A percentile compares a stretch with the other conserved stretches of the same genome.
Conservation (phyloP, 2,113 vertebrate genomes). For the Bagarius yarrelli region DNA sequence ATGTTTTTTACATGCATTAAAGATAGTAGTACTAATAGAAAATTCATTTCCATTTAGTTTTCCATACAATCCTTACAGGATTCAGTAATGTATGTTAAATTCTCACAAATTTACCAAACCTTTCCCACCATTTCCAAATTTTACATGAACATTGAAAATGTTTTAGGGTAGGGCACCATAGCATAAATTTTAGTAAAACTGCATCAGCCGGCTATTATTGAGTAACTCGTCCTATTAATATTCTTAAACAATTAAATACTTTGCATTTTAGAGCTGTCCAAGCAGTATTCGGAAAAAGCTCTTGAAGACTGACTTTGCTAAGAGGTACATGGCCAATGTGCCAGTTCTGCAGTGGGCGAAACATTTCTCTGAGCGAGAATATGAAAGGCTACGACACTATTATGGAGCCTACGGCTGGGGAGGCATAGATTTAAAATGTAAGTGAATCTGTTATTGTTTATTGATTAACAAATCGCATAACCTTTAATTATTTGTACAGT, state of each 20-base stretch:
- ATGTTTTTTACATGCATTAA: no score
- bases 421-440: slow-evolving; percentile 59
- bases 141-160: background rate
- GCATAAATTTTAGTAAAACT: background rate
- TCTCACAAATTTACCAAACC: background rate
- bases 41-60: background rate
- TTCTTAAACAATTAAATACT: no score
- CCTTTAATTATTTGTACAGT: no score
- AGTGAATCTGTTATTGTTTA: slow-evolving; percentile 27
- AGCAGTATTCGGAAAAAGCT: slow-evolving; percentile 55
- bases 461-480: no score
- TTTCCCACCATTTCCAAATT: background rate
- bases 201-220: background rate
- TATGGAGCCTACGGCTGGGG: slow-evolving; percentile 71
- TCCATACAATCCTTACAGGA: background rate
- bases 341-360: slow-evolving; percentile 73
- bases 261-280: slow-evolving; percentile 63
- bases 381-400: slow-evolving; percentile 65
- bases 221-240: background rate
- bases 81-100: background rate
- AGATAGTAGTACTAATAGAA: background rate
- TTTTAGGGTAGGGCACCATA: background rate
- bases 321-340: slow-evolving; percentile 56
- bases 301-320: slow-evolving; percentile 30
- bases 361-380: slow-evolving; percentile 56